phyloP scores from a whole-genome alignment of 2,113 vertebrate species.

The Chitala chitala region DNA sequence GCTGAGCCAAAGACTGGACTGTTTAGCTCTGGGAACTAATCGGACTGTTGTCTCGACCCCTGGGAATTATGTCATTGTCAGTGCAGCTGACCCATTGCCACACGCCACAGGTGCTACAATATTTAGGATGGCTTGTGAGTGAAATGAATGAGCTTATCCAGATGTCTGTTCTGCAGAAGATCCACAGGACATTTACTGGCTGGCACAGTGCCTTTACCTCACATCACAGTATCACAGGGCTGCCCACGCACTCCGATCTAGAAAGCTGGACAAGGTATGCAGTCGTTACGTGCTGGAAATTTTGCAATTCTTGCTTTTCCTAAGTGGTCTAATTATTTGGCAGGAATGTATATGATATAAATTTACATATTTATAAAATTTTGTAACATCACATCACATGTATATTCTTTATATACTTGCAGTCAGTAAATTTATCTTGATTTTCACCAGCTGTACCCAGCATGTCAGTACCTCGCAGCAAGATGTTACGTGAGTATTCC shows the following conservation, averaged over 20 bases:
- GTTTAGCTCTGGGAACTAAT: too few species aligned
- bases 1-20: too few species aligned
- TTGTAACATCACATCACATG: conserved; percentile 4
- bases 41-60: too few species aligned
- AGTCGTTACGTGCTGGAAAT: not conserved
- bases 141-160: not conserved
- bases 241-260: conserved; percentile 87
- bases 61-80: too few species aligned
- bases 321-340: too few species aligned
- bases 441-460: conserved; percentile 76
- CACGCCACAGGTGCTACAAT: too few species aligned
- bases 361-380: not conserved
- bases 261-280: conserved; percentile 92
- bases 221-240: conserved; percentile 97
- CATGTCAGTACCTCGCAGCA: conserved; percentile 95
- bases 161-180: conserved; percentile 71
- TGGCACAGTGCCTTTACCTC: conserved; percentile 94
- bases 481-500: conserved; percentile 88
- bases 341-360: not conserved
- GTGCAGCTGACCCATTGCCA: too few species aligned
- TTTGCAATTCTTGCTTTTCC: not conserved
- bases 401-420: not conserved
- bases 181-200: conserved; percentile 94
- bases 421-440: conserved; percentile 2
- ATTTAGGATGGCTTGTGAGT: not conserved